A percentile compares a stretch with the other conserved stretches of the same genome.
Evolutionary conservation across 1,140 invertebrate genomes (phyloP).

Genomic region (Thalassaphorura encarpata): DNA sequence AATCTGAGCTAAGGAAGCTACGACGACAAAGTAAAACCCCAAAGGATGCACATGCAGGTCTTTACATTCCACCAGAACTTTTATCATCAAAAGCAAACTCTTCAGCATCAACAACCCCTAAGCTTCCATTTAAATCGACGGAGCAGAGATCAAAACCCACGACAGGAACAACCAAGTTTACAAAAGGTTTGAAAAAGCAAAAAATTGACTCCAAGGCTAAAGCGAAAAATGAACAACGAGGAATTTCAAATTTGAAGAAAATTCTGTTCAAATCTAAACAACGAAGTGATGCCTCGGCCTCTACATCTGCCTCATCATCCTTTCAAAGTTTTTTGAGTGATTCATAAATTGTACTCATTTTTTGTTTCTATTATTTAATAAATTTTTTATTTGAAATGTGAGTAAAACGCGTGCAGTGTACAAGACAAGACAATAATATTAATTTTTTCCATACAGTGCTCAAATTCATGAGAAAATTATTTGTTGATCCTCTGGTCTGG

Average conservation of each 20-base stretch:
- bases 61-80: background rate
- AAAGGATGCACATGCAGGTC: constrained; percentile 2
- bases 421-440: background rate
- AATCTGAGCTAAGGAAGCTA: background rate
- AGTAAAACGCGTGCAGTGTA: no score
- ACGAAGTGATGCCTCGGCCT: background rate
- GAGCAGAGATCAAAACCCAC: background rate
- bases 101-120: background rate
- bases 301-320: background rate
- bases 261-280: background rate
- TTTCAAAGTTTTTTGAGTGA: background rate
- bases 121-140: background rate
- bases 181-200: background rate
- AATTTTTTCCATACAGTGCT: no score
- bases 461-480: background rate
- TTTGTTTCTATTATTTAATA: background rate
- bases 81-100: background rate
- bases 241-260: background rate
- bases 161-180: background rate
- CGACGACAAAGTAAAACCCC: background rate
- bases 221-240: background rate
- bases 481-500: no score
- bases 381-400: no score
- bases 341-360: no score
- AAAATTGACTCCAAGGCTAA: background rate